Evolutionary conservation across 2,797 vertebrate species (phyloP), one percentile per base, ranked within the genome.

Genomic region (Sebastes dallii): DNA sequence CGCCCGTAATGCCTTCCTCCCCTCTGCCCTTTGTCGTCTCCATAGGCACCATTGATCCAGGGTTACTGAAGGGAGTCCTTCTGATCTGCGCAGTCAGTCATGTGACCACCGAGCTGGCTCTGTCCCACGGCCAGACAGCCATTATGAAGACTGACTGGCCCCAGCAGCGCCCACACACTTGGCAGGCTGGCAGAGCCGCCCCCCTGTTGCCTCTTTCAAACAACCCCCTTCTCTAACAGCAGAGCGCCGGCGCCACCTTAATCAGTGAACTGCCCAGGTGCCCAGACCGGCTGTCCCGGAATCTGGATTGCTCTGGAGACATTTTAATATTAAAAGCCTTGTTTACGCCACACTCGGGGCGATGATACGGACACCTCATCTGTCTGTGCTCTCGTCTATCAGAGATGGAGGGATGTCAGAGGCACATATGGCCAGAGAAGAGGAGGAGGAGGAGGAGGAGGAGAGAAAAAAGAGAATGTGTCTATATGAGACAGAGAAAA

Each of bases 141-240:
- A 88, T 94, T 93, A 93, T 91, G 80, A 92, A 93, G 89, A 89
- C 87, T 88, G 91, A 91, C 89, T 89, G 90, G 88, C 83, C 87
- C 83, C 89, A 90, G 87, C 89, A 85, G 89, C 30, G 86, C 85
- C 92, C 87, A 89, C 88, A 91, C 88, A 91, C 82, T 93, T 93
- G 91, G 93, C 93, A 92, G 87, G 52, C 86, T 87, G 90, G 92
- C 81, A 88, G 50, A 75, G 72, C 72, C 80, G 72, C 90, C 89
- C 86, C 86, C 86, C 88, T 61, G 87, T 83, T 81, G 89, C 72
- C 87, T 77, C 79, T 91, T 87, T 90, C 82, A 89, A 87, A 88
- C 79, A 82, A 60, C 58, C 73, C 72, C 61, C 34, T 61, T 81
- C 84, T 86, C 77, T 65, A 75, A 83, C 81, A 61, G 81, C 79